phyloP scores from a whole-genome alignment of 1,140 invertebrate genomes.

The Drosophila leontia region DNA sequence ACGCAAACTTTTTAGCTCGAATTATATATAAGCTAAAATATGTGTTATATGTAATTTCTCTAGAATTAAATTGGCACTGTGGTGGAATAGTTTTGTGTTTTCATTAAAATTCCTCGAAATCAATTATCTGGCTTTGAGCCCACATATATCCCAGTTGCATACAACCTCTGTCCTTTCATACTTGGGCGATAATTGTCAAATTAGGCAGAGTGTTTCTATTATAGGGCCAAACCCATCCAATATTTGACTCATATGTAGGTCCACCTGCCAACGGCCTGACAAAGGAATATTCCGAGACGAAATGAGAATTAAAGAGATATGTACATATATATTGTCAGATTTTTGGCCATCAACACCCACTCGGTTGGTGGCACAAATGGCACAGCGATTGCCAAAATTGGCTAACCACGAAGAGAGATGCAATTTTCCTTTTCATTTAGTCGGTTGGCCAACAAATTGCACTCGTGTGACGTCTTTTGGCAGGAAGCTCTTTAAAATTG shows the following conservation, averaged over 20 bases:
- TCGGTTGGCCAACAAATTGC: slow-evolving; percentile 40
- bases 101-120: slow-evolving; percentile 45
- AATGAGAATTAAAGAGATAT: slow-evolving; percentile 4
- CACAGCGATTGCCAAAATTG: slow-evolving; percentile 38
- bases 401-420: slow-evolving; percentile 38
- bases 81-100: slow-evolving; percentile 2
- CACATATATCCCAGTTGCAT: not conserved
- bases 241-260: slow-evolving; percentile 33
- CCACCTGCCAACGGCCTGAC: slow-evolving; percentile 51
- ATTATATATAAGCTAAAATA: not conserved
- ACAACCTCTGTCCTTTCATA: slow-evolving; percentile 13
- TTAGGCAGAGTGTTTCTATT: slow-evolving; percentile 46
- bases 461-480: slow-evolving; percentile 46
- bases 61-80: slow-evolving; percentile 20
- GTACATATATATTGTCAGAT: slow-evolving; percentile 4
- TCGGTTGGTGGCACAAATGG: slow-evolving; percentile 36
- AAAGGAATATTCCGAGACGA: slow-evolving; percentile 46
- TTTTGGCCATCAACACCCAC: slow-evolving; percentile 55
- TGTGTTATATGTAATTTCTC: not conserved
- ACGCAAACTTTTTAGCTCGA: slow-evolving; percentile 13
- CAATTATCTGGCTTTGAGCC: slow-evolving; percentile 21
- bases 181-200: slow-evolving; percentile 45
- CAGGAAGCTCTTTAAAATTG: slow-evolving; percentile 31
- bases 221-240: slow-evolving; percentile 26
- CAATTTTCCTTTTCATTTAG: slow-evolving; percentile 58